Base-by-base conservation (phyloP, 2,888 invertebrate species). In the Leptura quadrifasciata region DNA sequence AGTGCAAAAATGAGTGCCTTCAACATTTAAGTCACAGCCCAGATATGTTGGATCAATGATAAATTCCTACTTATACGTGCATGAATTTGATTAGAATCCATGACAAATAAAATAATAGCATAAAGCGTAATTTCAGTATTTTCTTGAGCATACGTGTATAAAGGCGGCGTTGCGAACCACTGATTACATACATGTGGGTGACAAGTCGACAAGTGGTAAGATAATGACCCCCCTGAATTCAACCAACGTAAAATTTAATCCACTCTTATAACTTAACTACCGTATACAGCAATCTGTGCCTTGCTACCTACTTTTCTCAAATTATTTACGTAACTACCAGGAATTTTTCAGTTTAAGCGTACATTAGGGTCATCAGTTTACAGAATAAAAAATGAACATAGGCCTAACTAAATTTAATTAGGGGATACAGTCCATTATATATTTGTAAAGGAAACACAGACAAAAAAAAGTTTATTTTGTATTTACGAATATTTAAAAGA, bases 201-300 rank as follows among this genome's bases (percentile, higher is more conserved):
- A 82, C 81, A 81, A 79, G 78, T 76, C 78, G 81, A 80, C 81
- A 82, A 80, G 80, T 78, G 77, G 79, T 77, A 80, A 79, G 80
- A 81, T 83, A 81, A 81, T 81, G 77, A 81, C 79, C 79, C 75
- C 68, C 77, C 68, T 78, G 80, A 70, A 80, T 77, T 74, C 80
- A 82, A 39, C 79, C 80, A 80, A 74, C 78, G 74, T 74, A 74
- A 79, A 77, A 77, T 75, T 67, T 65, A 76, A 77, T 76, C 75
- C 72, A 68, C 73, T 75, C 63, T 76, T 70, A 58, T 68, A 57
- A 35, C 72, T 55, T 68, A 58, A 70, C 55, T 64, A 63, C 72
- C 47, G 74, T 71, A 65, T 24, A 64, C 60, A 27, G 57, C 58
- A 72, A 60, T 47, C 15, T 70, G 20, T 24, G 60, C 18, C 58